Conservation (phyloP, 2,797 vertebrate species). For the Karalla daura region DNA sequence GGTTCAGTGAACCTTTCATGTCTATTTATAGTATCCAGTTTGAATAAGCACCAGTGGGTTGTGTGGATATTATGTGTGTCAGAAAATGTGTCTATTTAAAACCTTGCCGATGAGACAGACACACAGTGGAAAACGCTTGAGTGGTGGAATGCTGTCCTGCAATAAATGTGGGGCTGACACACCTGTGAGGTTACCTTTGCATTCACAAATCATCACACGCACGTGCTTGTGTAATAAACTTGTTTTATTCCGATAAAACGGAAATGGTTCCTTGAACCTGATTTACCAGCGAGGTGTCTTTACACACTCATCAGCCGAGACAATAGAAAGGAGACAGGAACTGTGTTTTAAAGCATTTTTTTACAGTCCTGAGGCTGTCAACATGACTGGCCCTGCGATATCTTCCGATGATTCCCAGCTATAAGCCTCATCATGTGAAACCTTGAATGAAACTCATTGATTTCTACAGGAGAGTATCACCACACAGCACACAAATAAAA, state of each 20-base stretch:
- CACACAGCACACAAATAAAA: no score
- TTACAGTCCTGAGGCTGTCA: not conserved
- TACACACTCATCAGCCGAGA: not conserved
- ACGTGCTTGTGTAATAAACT: constrained; percentile 4
- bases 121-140: constrained; percentile 12
- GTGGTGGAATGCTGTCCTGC: constrained; percentile 70
- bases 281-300: constrained; percentile 22
- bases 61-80: constrained; percentile 13
- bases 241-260: not conserved
- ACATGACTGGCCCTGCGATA: not conserved
- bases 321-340: not conserved
- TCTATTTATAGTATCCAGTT: constrained; percentile 51
- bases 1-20: constrained; percentile 4
- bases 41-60: not conserved
- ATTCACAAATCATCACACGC: constrained; percentile 27
- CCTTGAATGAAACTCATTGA: not conserved
- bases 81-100: not conserved
- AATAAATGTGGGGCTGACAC: constrained; percentile 19
- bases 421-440: not conserved
- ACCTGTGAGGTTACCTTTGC: not conserved
- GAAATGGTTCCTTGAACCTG: constrained; percentile 12
- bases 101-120: constrained; percentile 10
- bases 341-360: not conserved
- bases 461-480: no score
- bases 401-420: not conserved